phyloP scores from a whole-genome alignment of 53 echinoderm and acorn worm species.

The Hippasteria phrygiana region DNA sequence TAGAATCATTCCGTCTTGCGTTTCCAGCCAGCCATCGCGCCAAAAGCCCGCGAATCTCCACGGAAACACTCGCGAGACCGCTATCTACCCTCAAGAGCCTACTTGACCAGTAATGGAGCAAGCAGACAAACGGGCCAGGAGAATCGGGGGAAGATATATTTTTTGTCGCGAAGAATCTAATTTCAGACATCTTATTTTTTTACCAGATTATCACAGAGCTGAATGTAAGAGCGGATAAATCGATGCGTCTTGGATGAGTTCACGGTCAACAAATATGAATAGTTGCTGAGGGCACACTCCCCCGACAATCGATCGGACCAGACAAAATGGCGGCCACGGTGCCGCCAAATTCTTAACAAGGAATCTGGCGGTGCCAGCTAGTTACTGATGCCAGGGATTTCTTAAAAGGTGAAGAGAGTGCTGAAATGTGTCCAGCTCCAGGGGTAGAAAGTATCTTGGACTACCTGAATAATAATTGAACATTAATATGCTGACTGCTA shows the following conservation, averaged over 20 bases:
- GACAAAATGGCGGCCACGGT: slow-evolving; percentile 23
- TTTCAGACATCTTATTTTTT: neutral
- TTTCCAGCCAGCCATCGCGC: slow-evolving; percentile 30
- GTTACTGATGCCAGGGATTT: neutral
- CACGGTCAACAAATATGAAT: slow-evolving; percentile 56
- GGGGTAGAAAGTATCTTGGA: neutral
- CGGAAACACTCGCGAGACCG: slow-evolving; percentile 37
- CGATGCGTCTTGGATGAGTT: slow-evolving; percentile 27
- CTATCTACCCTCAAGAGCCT: slow-evolving; percentile 55
- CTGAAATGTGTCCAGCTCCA: neutral
- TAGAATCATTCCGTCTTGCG: slow-evolving; percentile 36
- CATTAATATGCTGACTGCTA: neutral
- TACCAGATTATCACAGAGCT: neutral
- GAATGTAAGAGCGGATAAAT: slow-evolving; percentile 12
- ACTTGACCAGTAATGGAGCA: slow-evolving; percentile 54
- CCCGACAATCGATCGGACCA: slow-evolving; percentile 27
- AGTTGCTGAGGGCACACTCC: slow-evolving; percentile 1
- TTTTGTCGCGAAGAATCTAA: slow-evolving; percentile 6
- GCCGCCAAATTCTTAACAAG: slow-evolving; percentile 33
- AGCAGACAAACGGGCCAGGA: slow-evolving; percentile 30
- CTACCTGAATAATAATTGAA: neutral
- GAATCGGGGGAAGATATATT: neutral
- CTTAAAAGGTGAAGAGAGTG: neutral
- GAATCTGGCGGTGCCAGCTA: neutral
- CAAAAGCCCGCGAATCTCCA: slow-evolving; percentile 44